Conservation (phyloP, 2,888 invertebrate species). For the Ophonus ardosiacus region DNA sequence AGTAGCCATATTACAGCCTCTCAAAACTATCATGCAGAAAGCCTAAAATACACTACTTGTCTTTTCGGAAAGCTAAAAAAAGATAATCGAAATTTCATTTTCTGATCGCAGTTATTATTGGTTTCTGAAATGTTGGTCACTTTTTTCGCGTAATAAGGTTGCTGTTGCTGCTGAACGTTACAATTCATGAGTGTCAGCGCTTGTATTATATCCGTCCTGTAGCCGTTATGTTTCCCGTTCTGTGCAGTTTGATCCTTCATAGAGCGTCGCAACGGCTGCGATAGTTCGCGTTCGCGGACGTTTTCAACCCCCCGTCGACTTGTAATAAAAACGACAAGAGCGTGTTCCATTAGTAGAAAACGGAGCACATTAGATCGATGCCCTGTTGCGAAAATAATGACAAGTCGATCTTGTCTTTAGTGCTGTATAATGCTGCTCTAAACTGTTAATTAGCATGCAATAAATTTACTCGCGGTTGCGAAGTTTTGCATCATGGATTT, state of each 20-base stretch:
- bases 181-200: slow-evolving; percentile 42
- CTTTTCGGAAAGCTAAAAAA: no score
- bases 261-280: slow-evolving; percentile 9
- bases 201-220: background rate
- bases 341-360: slow-evolving; percentile 50
- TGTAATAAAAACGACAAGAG: slow-evolving; percentile 55
- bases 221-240: slow-evolving; percentile 20
- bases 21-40: no score
- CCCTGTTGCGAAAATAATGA: slow-evolving; percentile 58
- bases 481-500: background rate
- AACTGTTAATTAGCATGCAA: slow-evolving; percentile 47
- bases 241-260: slow-evolving; percentile 34
- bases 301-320: background rate
- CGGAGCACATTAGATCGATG: slow-evolving; percentile 54
- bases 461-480: slow-evolving; percentile 18
- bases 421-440: slow-evolving; percentile 19
- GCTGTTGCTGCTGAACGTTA: background rate
- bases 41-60: no score
- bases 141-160: background rate
- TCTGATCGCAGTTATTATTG: no score
- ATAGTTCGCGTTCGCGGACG: slow-evolving; percentile 18
- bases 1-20: no score
- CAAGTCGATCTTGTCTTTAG: slow-evolving; percentile 54
- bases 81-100: no score
- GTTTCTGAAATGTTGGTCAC: background rate